Base-by-base conservation (phyloP, 2,888 invertebrate genomes). In the Limenitis camilla region DNA sequence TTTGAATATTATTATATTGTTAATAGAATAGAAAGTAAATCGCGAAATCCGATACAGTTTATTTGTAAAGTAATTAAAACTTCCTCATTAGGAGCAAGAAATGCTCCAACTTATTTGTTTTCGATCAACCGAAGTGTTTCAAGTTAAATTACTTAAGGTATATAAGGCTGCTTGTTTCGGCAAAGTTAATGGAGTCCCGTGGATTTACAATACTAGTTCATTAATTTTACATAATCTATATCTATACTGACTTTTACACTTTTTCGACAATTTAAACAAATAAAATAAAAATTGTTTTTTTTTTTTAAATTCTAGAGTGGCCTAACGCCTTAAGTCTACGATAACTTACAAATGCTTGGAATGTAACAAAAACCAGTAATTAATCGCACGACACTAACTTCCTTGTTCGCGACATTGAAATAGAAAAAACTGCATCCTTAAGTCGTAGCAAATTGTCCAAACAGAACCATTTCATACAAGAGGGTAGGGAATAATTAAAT, bases 61-160 rank as follows among this genome's bases (percentile, higher is more conserved):
- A 56, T 65, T 64, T 61, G 56, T 55, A 45, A 65, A 63, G 61
- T 63, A 67, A 67, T 68, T 68, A 61, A 66, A 67, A 67, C 61
- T 67, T 64, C 50, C 61, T 66, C 62, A 63, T 64, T 66, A 64
- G 66, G 52, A 57, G 53, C 47, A 55, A 63, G 58, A 52, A 59
- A 56, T 56, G 52, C 44, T 54, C 41, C 31, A 59, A 61, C 61
- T 62, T 64, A 60, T 62, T 65, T 61, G 61, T 56, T 63, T 63
- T 60, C 60, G 59, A 62, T 65, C 59, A 58, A 51, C 44, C 56
- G 47, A 61, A 65, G 59, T 59, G 60, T 53, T 58, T 49, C 52
- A 62, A 64, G 61, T 64, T 65, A 58, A 62, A 65, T 64, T 62
- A 62, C 61, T 62, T 61, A 55, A 55, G 50, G 50, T 56, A 58